These are phyloP conservation scores for Zosterops lateralis DNA, from an alignment of 2,113 vertebrate genomes.

Conservation along the genomic window DNA sequence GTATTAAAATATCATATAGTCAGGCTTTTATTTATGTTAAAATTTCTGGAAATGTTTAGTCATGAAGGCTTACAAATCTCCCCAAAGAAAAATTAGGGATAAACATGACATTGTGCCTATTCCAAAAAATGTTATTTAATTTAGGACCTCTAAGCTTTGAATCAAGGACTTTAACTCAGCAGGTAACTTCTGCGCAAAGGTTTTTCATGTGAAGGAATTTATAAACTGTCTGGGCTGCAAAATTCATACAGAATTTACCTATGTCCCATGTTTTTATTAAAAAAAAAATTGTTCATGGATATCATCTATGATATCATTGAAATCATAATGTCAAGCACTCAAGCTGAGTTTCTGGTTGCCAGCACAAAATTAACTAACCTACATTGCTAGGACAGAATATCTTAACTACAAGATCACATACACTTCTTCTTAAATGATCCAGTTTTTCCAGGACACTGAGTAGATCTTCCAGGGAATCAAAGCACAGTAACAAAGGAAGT, in stretches of 20 bases:
- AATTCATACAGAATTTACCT: neutral
- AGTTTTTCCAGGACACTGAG: neutral
- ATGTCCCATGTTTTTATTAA: neutral
- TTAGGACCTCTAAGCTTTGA: neutral
- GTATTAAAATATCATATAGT: neutral
- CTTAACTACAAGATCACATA: neutral
- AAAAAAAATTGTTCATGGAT: neutral
- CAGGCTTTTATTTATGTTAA: neutral
- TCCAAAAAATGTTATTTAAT: neutral
- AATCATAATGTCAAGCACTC: neutral
- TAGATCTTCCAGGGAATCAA: neutral
- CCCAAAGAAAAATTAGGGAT: neutral
- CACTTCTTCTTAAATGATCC: neutral
- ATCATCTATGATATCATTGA: neutral
- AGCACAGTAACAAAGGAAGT: neutral
- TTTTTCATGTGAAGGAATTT: neutral
- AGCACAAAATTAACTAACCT: neutral
- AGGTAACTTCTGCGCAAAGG: neutral
- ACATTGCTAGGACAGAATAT: neutral
- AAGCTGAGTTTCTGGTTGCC: neutral
- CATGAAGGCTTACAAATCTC: neutral
- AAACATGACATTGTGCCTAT: neutral
- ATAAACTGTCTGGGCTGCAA: neutral
- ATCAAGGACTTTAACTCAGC: neutral
- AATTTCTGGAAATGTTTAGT: neutral